These are phyloP conservation scores for Fringilla coelebs DNA, from an alignment of 2,797 vertebrate genomes.

Conservation along the genomic window DNA sequence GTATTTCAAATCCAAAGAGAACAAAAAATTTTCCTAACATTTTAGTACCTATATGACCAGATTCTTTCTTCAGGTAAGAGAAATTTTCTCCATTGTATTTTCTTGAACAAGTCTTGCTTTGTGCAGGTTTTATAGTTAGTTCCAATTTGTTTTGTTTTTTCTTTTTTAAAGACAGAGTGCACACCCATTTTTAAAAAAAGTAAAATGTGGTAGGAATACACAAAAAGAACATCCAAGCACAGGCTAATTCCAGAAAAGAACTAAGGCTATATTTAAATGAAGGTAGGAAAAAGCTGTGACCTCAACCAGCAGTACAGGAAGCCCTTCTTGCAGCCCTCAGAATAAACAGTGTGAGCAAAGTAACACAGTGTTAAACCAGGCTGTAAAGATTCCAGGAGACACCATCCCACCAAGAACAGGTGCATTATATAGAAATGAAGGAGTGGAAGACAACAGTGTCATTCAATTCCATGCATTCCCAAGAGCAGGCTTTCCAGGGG, in stretches of 20 bases:
- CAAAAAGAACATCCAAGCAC: neutral
- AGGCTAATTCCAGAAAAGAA: neutral
- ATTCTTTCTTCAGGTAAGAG: neutral
- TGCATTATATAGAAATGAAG: neutral
- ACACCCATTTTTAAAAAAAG: neutral
- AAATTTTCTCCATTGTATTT: neutral
- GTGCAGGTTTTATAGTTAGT: neutral
- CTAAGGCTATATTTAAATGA: neutral
- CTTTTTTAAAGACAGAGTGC: neutral
- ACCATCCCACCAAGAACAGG: neutral
- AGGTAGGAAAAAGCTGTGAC: neutral
- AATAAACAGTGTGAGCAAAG: neutral
- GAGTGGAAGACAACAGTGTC: neutral
- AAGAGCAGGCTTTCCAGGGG: neutral
- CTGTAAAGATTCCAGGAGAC: neutral
- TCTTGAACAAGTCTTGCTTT: neutral
- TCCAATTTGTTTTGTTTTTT: neutral
- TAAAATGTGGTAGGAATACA: neutral
- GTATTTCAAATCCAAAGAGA: neutral
- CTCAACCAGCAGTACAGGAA: neutral
- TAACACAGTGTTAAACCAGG: neutral
- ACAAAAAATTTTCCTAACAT: accelerated
- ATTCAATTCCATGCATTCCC: neutral
- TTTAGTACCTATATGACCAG: neutral
- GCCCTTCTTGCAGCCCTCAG: neutral